A percentile compares a stretch with the other conserved stretches of the same genome.
These are phyloP conservation scores for Nycticryphes semicollaris DNA, from an alignment of 2,113 vertebrate species.

Conservation along the genomic window DNA sequence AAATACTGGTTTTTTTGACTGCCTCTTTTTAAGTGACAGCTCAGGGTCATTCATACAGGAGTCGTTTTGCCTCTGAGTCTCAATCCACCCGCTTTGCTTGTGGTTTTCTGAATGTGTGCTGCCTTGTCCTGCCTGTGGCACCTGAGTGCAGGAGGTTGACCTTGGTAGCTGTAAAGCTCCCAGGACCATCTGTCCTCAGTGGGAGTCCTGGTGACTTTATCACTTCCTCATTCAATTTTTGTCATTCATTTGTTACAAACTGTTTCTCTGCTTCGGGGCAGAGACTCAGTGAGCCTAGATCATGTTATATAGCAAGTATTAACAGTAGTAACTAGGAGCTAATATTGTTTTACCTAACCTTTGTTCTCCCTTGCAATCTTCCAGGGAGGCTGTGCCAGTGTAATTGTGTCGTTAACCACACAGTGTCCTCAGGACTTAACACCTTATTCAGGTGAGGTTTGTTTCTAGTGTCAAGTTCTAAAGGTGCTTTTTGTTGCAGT, in stretches of 20 bases:
- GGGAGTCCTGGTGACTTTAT: background rate
- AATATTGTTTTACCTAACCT: background rate
- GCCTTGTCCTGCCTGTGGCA: background rate
- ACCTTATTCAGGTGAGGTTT: constrained; percentile 87
- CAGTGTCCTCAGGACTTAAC: constrained; percentile 96
- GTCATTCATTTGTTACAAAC: background rate
- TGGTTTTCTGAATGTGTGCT: background rate
- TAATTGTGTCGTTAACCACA: constrained; percentile 93
- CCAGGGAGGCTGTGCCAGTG: constrained; percentile 95
- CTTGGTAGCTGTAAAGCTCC: background rate
- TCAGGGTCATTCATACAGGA: background rate
- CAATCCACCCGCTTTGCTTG: background rate
- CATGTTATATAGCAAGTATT: background rate
- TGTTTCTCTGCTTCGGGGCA: background rate
- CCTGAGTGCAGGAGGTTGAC: background rate
- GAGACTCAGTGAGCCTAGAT: background rate
- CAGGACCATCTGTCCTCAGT: background rate
- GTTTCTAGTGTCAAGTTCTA: background rate
- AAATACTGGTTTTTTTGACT: background rate
- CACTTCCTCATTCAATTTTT: background rate
- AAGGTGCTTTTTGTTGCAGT: background rate
- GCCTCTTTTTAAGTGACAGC: background rate
- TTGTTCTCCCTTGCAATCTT: constrained; percentile 27
- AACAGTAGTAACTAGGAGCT: background rate
- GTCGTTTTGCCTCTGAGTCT: background rate